phyloP scores from a whole-genome alignment of 2,888 invertebrate genomes.

The Ferdinandea cuprea region DNA sequence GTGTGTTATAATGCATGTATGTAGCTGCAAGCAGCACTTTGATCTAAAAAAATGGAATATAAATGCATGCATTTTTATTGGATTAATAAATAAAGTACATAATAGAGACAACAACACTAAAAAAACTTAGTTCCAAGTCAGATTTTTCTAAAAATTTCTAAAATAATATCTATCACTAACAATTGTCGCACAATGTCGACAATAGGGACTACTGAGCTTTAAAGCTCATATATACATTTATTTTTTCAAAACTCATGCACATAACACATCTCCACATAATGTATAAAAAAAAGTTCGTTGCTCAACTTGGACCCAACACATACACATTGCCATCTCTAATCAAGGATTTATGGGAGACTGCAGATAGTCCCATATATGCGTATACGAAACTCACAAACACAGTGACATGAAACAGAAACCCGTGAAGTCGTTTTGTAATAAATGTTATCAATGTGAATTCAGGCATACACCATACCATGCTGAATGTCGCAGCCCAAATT shows the following conservation, averaged over 20 bases:
- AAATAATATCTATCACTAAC: neutral
- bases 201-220: neutral
- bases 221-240: conserved; percentile 14
- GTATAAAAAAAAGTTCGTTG: neutral
- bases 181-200: neutral
- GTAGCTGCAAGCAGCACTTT: conserved; percentile 14
- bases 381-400: too few species aligned
- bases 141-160: neutral
- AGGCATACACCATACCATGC: too few species aligned
- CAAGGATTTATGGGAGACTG: too few species aligned
- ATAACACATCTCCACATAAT: too few species aligned
- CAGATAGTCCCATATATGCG: too few species aligned
- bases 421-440: neutral
- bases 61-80: conserved; percentile 16
- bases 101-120: neutral
- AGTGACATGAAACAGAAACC: too few species aligned
- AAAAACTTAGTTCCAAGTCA: neutral
- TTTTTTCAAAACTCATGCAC: too few species aligned
- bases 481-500: neutral
- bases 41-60: conserved; percentile 12
- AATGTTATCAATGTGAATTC: too few species aligned
- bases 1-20: too few species aligned
- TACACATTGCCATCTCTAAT: too few species aligned
- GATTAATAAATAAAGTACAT: conserved; percentile 8
- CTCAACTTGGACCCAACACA: neutral